Percentiles rank a stretch among this genome's conserved stretches.
These are phyloP conservation scores for Rana temporaria DNA, from an alignment of 2,113 vertebrate genomes.

Conservation along the genomic window DNA sequence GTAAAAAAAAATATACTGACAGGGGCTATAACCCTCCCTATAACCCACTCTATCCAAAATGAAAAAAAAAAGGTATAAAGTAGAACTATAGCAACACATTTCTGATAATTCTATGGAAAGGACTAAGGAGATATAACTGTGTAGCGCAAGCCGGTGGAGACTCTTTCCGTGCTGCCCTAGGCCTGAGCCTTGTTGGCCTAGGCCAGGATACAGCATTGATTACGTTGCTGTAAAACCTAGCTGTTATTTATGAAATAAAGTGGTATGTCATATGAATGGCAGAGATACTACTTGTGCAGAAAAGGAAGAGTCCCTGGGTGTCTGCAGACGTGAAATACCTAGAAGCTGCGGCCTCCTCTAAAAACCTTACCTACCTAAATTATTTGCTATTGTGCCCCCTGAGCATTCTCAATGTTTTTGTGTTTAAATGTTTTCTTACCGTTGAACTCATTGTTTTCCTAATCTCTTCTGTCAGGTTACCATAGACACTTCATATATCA, in stretches of 20 bases:
- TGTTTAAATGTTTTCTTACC: slow-evolving; percentile 7
- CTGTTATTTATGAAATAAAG: no score
- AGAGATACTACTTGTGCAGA: not conserved
- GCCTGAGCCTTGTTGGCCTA: no score
- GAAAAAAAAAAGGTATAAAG: no score
- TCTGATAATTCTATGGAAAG: no score
- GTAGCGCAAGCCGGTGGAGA: no score
- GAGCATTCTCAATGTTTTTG: slow-evolving; percentile 3
- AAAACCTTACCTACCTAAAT: not conserved
- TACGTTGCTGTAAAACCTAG: not conserved
- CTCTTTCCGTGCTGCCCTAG: no score
- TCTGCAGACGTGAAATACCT: not conserved
- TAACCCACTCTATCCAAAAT: no score
- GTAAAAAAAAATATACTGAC: no score
- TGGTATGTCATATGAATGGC: not conserved
- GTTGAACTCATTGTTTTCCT: not conserved
- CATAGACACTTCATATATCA: slow-evolving; percentile 38
- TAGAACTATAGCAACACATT: no score
- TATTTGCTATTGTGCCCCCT: not conserved
- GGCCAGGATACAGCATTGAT: no score
- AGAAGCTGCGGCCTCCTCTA: not conserved
- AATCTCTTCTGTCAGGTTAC: slow-evolving; percentile 32
- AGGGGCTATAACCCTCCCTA: no score
- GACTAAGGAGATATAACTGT: no score
- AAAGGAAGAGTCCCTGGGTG: not conserved